Conservation (phyloP, 2,797 vertebrate species). For the Molossus alvarezi region DNA sequence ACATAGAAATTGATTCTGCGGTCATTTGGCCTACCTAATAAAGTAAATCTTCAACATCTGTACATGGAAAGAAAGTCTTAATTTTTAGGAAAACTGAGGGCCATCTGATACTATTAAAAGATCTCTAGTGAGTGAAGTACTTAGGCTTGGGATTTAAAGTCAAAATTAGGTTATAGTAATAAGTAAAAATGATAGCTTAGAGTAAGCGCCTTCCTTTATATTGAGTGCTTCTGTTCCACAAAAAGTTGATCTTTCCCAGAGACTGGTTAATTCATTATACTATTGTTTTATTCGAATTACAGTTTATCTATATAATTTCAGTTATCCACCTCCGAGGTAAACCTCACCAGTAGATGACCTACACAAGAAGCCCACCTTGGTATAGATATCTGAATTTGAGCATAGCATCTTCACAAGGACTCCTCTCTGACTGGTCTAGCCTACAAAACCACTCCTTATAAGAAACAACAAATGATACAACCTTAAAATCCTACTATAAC, state of each 20-base stretch:
- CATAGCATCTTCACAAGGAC: not conserved
- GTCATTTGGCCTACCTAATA: not conserved
- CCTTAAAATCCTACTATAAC: not conserved
- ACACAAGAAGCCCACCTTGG: not conserved
- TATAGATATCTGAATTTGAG: not conserved
- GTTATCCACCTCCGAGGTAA: not conserved
- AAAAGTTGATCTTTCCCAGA: conserved; percentile 30
- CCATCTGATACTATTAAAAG: conserved; percentile 26
- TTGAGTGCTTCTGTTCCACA: not conserved
- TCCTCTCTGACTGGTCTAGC: not conserved
- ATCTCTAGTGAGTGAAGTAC: not conserved
- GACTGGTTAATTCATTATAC: not conserved
- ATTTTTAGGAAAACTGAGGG: conserved; percentile 28
- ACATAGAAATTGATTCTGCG: not conserved
- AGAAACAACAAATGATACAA: not conserved
- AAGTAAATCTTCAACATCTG: conserved; percentile 26
- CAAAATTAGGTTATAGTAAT: conserved; percentile 29
- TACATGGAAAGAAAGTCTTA: not conserved
- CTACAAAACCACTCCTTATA: not conserved
- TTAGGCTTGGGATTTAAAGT: conserved; percentile 40
- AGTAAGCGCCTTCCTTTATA: conserved; percentile 38
- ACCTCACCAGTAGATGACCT: not conserved
- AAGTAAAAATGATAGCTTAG: not conserved
- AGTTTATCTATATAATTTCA: not conserved
- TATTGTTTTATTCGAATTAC: conserved; percentile 10